Evolutionary conservation across 1,140 invertebrate genomes (phyloP).

Genomic region (Drosophila auraria): DNA sequence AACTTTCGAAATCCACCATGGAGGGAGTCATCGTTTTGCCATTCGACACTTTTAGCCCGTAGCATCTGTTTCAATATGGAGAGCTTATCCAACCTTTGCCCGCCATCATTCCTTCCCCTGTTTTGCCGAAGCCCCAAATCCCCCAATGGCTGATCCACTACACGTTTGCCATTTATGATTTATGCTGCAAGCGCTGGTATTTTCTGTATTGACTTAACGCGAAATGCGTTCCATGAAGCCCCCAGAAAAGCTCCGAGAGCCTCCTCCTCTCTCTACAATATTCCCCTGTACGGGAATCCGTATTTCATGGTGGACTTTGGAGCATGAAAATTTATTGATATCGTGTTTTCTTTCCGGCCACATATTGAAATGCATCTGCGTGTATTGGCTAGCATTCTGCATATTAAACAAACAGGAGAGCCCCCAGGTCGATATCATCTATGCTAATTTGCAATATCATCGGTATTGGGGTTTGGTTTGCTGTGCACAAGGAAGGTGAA

Average conservation of each 20-base stretch:
- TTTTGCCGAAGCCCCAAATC: slow-evolving; percentile 1
- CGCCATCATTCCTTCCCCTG: background rate
- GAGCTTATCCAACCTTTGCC: slow-evolving; percentile 25
- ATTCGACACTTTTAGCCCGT: slow-evolving; percentile 32
- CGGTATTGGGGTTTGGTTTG: slow-evolving; percentile 6
- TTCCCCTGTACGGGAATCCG: slow-evolving; percentile 1
- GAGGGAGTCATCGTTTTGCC: slow-evolving; percentile 10
- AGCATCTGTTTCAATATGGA: slow-evolving; percentile 58
- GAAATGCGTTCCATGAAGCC: slow-evolving; percentile 29
- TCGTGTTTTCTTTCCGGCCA: slow-evolving; percentile 11
- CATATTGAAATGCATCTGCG: slow-evolving; percentile 40
- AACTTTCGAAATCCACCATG: background rate
- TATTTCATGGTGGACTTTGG: slow-evolving; percentile 44
- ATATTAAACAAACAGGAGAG: slow-evolving; percentile 20
- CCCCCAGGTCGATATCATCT: slow-evolving; percentile 9
- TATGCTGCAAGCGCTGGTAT: slow-evolving; percentile 42
- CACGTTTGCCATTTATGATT: slow-evolving; percentile 54
- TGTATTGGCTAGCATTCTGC: slow-evolving; percentile 8
- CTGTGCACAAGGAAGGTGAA: background rate
- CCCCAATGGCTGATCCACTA: slow-evolving; percentile 6
- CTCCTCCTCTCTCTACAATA: background rate
- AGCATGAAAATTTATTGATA: slow-evolving; percentile 47
- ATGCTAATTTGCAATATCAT: slow-evolving; percentile 30
- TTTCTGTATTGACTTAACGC: slow-evolving; percentile 60
- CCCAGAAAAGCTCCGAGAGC: background rate